Conservation (phyloP, 2,888 invertebrate species). For the Odontocolon sp. region DNA sequence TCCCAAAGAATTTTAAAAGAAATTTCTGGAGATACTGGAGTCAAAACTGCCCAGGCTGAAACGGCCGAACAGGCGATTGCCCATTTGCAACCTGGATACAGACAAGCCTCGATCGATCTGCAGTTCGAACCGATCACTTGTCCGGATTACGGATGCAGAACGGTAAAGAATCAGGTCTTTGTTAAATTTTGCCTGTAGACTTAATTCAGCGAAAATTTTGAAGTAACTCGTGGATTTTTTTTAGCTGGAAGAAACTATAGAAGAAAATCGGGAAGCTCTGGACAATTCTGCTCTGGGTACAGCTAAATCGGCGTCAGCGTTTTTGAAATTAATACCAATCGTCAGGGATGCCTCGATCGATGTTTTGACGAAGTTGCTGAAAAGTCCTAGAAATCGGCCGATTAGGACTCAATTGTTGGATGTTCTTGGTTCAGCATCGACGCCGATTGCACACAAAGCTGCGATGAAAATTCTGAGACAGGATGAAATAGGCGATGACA, state of each 20-base stretch:
- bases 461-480: conserved; percentile 85
- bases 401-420: conserved; percentile 87
- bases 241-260: conserved; percentile 83
- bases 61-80: conserved; percentile 71
- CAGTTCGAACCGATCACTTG: conserved; percentile 74
- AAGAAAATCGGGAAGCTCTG: conserved; percentile 82
- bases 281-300: conserved; percentile 84
- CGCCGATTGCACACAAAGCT: conserved; percentile 85
- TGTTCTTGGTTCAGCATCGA: conserved; percentile 87
- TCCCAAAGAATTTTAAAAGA: conserved; percentile 79
- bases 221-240: conserved; percentile 61
- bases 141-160: conserved; percentile 77
- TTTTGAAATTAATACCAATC: conserved; percentile 84
- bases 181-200: no score
- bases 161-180: conserved; percentile 71
- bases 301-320: conserved; percentile 84
- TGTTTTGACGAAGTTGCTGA: conserved; percentile 84
- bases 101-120: conserved; percentile 72
- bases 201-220: not conserved
- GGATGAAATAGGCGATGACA: conserved; percentile 83
- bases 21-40: conserved; percentile 70
- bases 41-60: conserved; percentile 65
- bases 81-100: conserved; percentile 69
- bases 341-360: conserved; percentile 84
- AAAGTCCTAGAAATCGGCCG: conserved; percentile 83